Conservation (phyloP, 2,888 invertebrate species). For the Orgyia antiqua region DNA sequence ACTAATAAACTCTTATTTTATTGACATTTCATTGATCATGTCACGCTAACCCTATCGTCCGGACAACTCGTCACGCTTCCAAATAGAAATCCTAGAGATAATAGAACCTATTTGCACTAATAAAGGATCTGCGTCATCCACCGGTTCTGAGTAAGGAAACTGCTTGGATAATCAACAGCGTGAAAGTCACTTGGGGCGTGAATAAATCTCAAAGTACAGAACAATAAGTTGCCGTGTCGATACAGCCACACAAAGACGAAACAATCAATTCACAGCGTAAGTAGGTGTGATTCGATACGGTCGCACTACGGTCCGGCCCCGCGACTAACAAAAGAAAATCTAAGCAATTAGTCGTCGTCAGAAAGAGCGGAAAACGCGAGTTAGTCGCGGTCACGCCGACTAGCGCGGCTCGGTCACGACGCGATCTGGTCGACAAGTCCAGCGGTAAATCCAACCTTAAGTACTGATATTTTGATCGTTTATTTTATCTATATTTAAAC, state of each 20-base stretch:
- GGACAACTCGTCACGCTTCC: no score
- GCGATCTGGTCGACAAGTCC: conserved; percentile 16
- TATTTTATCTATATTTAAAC: no score
- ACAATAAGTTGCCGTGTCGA: conserved; percentile 74
- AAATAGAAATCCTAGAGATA: no score
- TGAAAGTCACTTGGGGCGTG: conserved; percentile 68
- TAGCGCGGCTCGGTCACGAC: conserved; percentile 51
- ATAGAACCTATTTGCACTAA: conserved; percentile 13
- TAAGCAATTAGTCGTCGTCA: conserved; percentile 78
- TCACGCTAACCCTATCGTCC: no score
- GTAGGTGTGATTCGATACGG: conserved; percentile 75
- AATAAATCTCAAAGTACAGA: conserved; percentile 63
- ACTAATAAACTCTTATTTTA: conserved; percentile 67
- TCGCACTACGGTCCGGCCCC: conserved; percentile 65
- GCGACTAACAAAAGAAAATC: conserved; percentile 78
- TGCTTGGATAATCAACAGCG: conserved; percentile 64
- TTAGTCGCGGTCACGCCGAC: conserved; percentile 71
- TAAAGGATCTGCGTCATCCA: conserved; percentile 15
- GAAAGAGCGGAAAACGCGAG: conserved; percentile 77
- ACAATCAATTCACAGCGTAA: conserved; percentile 76
- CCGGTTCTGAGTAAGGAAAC: conserved; percentile 57
- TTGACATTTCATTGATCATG: conserved; percentile 40
- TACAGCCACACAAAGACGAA: conserved; percentile 74
- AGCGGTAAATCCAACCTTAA: conserved; percentile 29
- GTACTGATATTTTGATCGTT: no score